Conservation (phyloP, 2,888 invertebrate genomes). For the Acleris literana region DNA sequence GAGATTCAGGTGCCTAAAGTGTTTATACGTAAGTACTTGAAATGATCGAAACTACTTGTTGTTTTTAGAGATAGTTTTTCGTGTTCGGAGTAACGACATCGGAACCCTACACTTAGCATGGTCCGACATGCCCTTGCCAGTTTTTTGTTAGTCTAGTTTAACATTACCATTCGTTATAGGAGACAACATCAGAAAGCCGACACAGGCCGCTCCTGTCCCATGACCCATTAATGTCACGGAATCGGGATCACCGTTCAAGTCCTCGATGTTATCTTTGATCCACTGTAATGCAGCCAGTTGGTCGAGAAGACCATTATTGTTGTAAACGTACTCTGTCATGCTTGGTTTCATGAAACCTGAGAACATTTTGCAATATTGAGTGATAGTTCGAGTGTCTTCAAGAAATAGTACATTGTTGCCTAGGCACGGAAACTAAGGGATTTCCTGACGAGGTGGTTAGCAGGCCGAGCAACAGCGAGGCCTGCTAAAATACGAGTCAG, state of each 20-base stretch:
- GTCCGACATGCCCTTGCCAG: too few relatives aligned
- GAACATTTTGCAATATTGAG: conserved; percentile 1
- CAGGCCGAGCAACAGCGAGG: too few relatives aligned
- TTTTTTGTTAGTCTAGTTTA: background rate
- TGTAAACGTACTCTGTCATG: conserved; percentile 87
- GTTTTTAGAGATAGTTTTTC: too few relatives aligned
- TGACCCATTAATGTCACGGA: conserved; percentile 97
- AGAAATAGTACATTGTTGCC: too few relatives aligned
- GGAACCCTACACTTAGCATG: too few relatives aligned
- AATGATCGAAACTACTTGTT: too few relatives aligned
- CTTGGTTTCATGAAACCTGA: conserved; percentile 93
- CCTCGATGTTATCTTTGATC: conserved; percentile 96
- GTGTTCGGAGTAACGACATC: too few relatives aligned
- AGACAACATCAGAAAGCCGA: conserved; percentile 96
- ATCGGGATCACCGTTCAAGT: conserved; percentile 94
- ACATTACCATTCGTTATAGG: conserved; percentile 88
- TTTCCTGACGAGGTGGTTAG: too few relatives aligned
- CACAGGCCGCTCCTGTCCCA: conserved; percentile 96
- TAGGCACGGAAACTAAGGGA: too few relatives aligned
- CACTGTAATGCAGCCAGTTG: conserved; percentile 97
- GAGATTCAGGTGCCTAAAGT: too few relatives aligned
- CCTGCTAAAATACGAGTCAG: too few relatives aligned
- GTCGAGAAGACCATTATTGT: conserved; percentile 97
- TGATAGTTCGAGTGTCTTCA: background rate
- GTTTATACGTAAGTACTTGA: too few relatives aligned